Base-by-base conservation (phyloP, 2,888 invertebrate genomes). In the Sphaerolaimus hirsutus region DNA sequence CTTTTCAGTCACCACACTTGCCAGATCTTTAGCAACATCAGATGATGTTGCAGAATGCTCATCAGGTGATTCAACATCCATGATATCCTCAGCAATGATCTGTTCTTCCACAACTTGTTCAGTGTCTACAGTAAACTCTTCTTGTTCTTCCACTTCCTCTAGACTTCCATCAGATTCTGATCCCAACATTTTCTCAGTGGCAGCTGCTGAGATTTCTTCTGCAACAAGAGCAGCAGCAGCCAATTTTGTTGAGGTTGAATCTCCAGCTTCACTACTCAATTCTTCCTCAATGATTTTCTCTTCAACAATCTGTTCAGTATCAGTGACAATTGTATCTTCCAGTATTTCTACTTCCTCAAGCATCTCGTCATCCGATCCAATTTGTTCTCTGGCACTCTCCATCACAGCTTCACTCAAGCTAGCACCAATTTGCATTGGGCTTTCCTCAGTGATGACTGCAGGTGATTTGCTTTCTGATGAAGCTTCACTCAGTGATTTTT, bases 151-250 rank as follows among this genome's bases (percentile, higher is more conserved):
- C n/a, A 23, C n/a, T 41, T 22, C 41, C 41, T 10, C 41, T 23
- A 17, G 14, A n/a, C n/a, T n/a, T n/a, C n/a, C n/a, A 7, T 37
- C 37, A 5, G 21, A 12, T 41, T 22, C 41, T 25, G 41, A 5
- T 14, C 4, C 7, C 21, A 22, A 14, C 7, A 23, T 5, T 41
- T 22, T 23, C 23, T 41, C 41, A 5, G 5, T 4, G n/a, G 4
- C 42, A 14, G 14, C 27, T 2, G 23, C 47, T 22, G 37, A 38
- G 22, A 37, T 19, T n/a, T 23, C 47, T 2, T 43, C 47, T 27
- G 37, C 47, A 19, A 43, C 44, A n/a, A 37, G 40, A 25, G 44
- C 44, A 7, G 47, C 47, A 5, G 26, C 41, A n/a, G 43, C 47
- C 2, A 43, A 2, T n/a, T 25, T 44, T 12, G 40, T 24, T 23